A percentile compares a stretch with the other conserved stretches of the same genome.
These are phyloP conservation scores for Amphimallon solstitiale DNA, from an alignment of 2,888 invertebrate species.

Conservation along the genomic window DNA sequence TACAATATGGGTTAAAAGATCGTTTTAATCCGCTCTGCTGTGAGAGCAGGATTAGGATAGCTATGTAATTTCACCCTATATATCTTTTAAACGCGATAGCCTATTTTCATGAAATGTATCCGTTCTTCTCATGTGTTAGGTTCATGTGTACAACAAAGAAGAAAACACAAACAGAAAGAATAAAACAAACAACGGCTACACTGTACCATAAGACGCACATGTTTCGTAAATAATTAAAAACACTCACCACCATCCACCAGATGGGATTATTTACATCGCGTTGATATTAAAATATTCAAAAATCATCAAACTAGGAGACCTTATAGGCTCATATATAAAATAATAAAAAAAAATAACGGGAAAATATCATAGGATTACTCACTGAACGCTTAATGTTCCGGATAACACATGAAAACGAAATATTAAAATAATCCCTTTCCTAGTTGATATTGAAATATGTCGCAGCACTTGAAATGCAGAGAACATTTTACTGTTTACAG, in stretches of 20 bases:
- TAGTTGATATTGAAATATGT: background rate
- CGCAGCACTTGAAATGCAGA: background rate
- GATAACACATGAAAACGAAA: constrained; percentile 10
- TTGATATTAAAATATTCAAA: constrained; percentile 25
- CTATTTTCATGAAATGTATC: too few relatives aligned
- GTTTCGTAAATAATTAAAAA: constrained; percentile 26
- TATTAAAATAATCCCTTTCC: constrained; percentile 1
- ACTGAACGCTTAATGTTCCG: background rate
- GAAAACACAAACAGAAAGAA: background rate
- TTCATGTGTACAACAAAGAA: background rate
- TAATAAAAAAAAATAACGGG: background rate
- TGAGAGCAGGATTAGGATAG: too few relatives aligned
- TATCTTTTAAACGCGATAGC: too few relatives aligned
- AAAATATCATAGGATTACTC: constrained; percentile 4
- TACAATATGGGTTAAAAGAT: too few relatives aligned
- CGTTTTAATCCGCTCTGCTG: too few relatives aligned
- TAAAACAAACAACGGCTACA: constrained; percentile 2
- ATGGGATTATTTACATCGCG: constrained; percentile 17
- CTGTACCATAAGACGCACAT: constrained; percentile 16
- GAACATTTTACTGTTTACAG: constrained; percentile 24
- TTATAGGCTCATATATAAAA: too few relatives aligned
- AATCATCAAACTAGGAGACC: too few relatives aligned
- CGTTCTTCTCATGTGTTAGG: background rate
- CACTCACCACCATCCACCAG: constrained; percentile 25
- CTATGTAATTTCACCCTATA: too few relatives aligned